phyloP scores from a whole-genome alignment of 2,113 vertebrate species.

The Paradisaea rubra region DNA sequence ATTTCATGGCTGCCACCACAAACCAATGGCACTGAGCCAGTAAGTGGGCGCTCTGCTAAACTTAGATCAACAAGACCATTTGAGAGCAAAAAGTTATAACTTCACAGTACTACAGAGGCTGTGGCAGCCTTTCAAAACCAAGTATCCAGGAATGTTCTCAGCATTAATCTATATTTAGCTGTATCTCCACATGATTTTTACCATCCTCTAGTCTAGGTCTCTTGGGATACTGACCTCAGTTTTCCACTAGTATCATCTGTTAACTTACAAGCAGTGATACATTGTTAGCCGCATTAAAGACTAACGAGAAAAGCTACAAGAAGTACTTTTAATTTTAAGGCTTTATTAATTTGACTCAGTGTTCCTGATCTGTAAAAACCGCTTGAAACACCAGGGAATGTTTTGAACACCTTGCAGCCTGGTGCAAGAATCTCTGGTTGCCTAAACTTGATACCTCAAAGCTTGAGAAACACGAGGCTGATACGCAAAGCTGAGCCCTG shows the following conservation, averaged over 20 bases:
- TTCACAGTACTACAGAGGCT: neutral
- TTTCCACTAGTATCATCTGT: slow-evolving; percentile 35
- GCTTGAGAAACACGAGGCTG: neutral
- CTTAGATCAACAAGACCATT: neutral
- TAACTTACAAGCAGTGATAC: neutral
- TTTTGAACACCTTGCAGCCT: neutral
- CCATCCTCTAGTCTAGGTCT: neutral
- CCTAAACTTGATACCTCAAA: neutral
- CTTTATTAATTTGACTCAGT: neutral
- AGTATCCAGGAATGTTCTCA: slow-evolving; percentile 55
- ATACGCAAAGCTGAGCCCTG: neutral
- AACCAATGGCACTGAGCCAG: neutral
- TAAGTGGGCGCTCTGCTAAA: slow-evolving; percentile 19
- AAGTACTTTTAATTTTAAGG: neutral
- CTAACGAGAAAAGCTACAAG: neutral
- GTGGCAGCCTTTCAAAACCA: slow-evolving; percentile 42
- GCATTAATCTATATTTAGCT: slow-evolving; percentile 52
- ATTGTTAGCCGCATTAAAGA: neutral
- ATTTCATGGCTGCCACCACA: slow-evolving; percentile 14
- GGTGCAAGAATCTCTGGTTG: neutral
- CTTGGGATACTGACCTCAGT: slow-evolving; percentile 45
- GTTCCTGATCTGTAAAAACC: neutral
- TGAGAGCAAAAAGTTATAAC: neutral
- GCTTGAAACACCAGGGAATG: neutral
- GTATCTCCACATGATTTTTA: slow-evolving; percentile 23